phyloP scores from a whole-genome alignment of 2,888 invertebrate genomes.

The Aphrophora alni region DNA sequence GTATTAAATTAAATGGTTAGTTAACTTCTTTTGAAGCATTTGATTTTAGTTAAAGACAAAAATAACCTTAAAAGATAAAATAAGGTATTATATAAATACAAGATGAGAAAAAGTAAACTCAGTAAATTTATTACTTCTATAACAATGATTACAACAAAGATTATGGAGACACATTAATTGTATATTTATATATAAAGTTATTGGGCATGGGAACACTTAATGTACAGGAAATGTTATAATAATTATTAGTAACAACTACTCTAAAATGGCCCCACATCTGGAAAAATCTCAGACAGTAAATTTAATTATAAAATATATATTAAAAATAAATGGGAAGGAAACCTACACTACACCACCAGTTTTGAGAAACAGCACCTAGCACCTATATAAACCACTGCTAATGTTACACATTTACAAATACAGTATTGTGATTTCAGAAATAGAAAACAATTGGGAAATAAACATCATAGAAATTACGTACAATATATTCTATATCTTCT shows the following conservation, averaged over 20 bases:
- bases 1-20: too few species aligned
- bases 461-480: background rate
- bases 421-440: background rate
- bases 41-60: too few species aligned
- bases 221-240: background rate
- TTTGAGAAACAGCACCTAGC: background rate
- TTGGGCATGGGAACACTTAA: background rate
- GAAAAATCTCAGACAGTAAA: background rate
- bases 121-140: background rate
- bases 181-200: background rate
- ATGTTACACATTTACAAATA: background rate
- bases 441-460: background rate
- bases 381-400: background rate
- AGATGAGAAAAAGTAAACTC: background rate
- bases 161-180: background rate
- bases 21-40: too few species aligned
- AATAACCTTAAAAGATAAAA: too few species aligned
- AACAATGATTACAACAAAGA: constrained; percentile 4
- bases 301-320: background rate
- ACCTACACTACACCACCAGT: background rate
- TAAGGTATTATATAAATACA: background rate
- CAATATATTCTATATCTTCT: background rate
- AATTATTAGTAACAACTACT: background rate
- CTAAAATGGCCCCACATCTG: constrained; percentile 1
- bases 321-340: background rate